phyloP scores from a whole-genome alignment of 30 jellyfish, hydroid and myxozoan genomes.

The Aurelia sp. region DNA sequence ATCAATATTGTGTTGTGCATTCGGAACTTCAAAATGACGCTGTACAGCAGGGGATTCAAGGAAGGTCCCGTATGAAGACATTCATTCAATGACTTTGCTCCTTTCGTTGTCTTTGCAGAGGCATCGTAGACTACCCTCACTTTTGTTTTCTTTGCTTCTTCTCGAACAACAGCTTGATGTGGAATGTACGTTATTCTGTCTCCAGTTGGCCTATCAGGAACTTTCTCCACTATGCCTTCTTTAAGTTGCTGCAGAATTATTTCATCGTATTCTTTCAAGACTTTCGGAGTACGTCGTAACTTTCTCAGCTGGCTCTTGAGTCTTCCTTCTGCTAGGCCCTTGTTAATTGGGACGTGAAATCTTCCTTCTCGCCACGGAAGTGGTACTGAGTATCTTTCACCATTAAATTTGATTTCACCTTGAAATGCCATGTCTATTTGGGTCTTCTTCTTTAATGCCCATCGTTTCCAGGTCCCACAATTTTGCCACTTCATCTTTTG shows the following conservation, averaged over 20 bases:
- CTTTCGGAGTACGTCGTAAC: no score
- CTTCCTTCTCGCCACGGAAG: slow-evolving; percentile 61
- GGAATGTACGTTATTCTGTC: no score
- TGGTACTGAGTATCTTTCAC: slow-evolving; percentile 38
- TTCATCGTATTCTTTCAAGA: not conserved
- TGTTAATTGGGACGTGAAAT: slow-evolving; percentile 23
- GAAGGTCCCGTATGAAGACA: no score
- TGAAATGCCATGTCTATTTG: slow-evolving; percentile 22
- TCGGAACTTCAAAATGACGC: no score
- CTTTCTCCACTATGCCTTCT: slow-evolving; percentile 42
- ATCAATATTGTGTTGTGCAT: no score
- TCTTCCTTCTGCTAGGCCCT: slow-evolving; percentile 49
- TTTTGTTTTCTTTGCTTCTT: no score
- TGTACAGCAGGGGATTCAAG: no score
- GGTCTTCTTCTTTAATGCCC: no score
- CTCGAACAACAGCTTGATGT: no score
- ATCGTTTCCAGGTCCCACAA: slow-evolving; percentile 45
- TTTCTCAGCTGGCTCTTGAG: slow-evolving; percentile 31
- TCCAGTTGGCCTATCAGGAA: slow-evolving; percentile 5
- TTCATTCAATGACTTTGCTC: no score
- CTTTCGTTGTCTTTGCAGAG: no score
- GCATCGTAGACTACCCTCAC: no score
- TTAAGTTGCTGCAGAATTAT: slow-evolving; percentile 63
- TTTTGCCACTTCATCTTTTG: slow-evolving; percentile 18
- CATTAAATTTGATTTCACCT: slow-evolving; percentile 20